Conservation (phyloP, 2,888 invertebrate species). For the Melinaea menophilus region DNA sequence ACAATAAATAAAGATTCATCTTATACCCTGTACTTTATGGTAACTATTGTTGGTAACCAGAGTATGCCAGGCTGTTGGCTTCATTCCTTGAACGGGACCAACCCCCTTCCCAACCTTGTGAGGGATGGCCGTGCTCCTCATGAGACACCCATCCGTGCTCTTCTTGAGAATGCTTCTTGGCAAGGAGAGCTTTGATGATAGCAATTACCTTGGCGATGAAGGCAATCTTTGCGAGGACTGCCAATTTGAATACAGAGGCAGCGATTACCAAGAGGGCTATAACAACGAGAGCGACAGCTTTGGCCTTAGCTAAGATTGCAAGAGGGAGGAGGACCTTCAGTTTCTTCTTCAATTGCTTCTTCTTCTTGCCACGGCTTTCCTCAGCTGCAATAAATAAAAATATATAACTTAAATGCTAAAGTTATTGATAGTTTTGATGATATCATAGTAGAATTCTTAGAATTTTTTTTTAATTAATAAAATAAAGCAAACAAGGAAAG, state of each 20-base stretch:
- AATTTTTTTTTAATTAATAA: too few species aligned
- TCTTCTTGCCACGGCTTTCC: slow-evolving; percentile 81
- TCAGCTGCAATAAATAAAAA: slow-evolving; percentile 27
- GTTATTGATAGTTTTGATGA: too few species aligned
- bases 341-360: slow-evolving; percentile 80
- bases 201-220: slow-evolving; percentile 71
- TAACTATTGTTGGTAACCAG: slow-evolving; percentile 57
- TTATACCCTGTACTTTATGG: slow-evolving; percentile 23
- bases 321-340: slow-evolving; percentile 72
- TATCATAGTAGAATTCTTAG: too few species aligned
- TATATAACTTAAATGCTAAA: neutral
- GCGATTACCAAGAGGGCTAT: slow-evolving; percentile 82
- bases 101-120: slow-evolving; percentile 59
- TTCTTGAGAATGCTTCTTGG: slow-evolving; percentile 59
- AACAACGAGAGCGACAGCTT: slow-evolving; percentile 81
- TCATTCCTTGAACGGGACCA: slow-evolving; percentile 67
- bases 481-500: too few species aligned
- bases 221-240: slow-evolving; percentile 86
- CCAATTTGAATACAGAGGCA: slow-evolving; percentile 83
- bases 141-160: slow-evolving; percentile 49
- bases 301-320: slow-evolving; percentile 80
- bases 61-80: slow-evolving; percentile 63
- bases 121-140: slow-evolving; percentile 48
- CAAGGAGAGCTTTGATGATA: slow-evolving; percentile 60
- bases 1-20: slow-evolving; percentile 37